Evolutionary conservation across 64 coral and sea anemone genomes (phyloP), one percentile per base, ranked within the genome.

Genomic region (Montipora sp.): DNA sequence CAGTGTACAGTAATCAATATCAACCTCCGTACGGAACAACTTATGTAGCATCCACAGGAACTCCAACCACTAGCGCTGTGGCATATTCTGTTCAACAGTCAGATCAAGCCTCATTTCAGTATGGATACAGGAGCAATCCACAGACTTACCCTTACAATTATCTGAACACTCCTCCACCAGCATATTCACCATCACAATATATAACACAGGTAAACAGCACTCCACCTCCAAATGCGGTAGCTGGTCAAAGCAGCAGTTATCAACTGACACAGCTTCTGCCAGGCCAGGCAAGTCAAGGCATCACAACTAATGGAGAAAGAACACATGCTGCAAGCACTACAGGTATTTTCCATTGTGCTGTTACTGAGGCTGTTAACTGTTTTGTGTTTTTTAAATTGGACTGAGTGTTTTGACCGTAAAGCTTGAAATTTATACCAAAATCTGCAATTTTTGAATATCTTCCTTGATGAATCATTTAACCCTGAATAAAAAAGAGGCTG

Each of bases 161-260:
- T 59, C 92, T 98, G 8, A 91, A 90, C 48, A 23, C 92, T 18
- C 95, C 95, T 4, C 95, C 95, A 18, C 95, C 95, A 67, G 95
- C 95, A 13, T 98, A 98, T 47, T 78, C 92, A 23, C 90, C 92
- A 58, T 90, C 92, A 15, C 89, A 89, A 48, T 98, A 98, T 66
- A 94, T 91, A 5, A 91, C 92, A 10, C 95, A 94, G 72, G 94
- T 97, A 68, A 97, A 97, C 75, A 93, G 36, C 77, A 94, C 95
- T 2, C 89, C 95, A 36, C 92, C 95, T 72, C 95, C 95, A 16
- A 98, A 98, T 94, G 91, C 95, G 48, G 95, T 94, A 3, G 89
- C 91, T 48, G 91, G 91, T 44, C 83, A 87, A 87, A 88, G 83
- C 67, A 98, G 93, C 83, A 86, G 53, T 67, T 98, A 98, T 43